phyloP scores from a whole-genome alignment of 2,888 invertebrate species.

The Barypeithes pellucidus region DNA sequence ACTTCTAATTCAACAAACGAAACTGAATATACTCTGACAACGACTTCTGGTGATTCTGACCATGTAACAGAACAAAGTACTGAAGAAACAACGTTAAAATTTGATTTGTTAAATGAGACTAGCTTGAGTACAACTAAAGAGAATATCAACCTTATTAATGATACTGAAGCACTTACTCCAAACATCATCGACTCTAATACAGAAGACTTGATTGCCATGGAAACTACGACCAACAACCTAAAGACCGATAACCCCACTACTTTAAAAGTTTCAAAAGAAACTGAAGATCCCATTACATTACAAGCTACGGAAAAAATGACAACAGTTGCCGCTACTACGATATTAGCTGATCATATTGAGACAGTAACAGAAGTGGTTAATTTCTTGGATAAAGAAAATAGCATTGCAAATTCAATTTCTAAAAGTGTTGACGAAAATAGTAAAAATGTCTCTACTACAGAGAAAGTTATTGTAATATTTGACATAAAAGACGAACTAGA shows the following conservation, averaged over 20 bases:
- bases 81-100: neutral
- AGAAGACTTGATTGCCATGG: slow-evolving; percentile 68
- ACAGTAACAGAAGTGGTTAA: slow-evolving; percentile 21
- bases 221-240: slow-evolving; percentile 65
- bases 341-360: slow-evolving; percentile 15
- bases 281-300: slow-evolving; percentile 36
- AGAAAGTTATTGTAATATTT: slow-evolving; percentile 31
- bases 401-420: slow-evolving; percentile 34
- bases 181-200: slow-evolving; percentile 62
- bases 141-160: slow-evolving; percentile 5
- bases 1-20: neutral
- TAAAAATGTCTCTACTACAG: slow-evolving; percentile 31
- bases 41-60: neutral
- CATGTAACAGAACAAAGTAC: neutral
- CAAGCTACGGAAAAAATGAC: slow-evolving; percentile 22
- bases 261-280: slow-evolving; percentile 26
- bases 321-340: slow-evolving; percentile 38
- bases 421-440: slow-evolving; percentile 26
- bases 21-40: slow-evolving; percentile 11
- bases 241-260: slow-evolving; percentile 46
- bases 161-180: slow-evolving; percentile 25
- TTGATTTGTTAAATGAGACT: neutral
- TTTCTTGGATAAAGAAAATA: slow-evolving; percentile 26
- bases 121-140: neutral
- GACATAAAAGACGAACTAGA: slow-evolving; percentile 39